Evolutionary conservation across 1,140 invertebrate genomes (phyloP).

Genomic region (Micrasema minimum): DNA sequence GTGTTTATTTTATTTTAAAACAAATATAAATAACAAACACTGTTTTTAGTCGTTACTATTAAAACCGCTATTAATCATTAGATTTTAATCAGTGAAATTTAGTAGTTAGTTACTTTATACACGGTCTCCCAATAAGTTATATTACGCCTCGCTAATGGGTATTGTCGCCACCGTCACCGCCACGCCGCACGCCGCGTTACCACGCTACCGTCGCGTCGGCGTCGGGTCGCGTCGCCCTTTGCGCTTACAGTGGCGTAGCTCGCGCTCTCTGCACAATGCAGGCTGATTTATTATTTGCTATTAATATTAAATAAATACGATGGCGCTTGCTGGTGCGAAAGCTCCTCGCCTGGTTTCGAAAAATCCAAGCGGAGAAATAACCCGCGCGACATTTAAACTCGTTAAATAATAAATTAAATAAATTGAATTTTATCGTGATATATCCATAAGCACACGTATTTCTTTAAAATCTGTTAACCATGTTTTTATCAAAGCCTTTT

Average conservation of each 20-base stretch:
- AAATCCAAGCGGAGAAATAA: not conserved
- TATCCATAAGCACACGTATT: not conserved
- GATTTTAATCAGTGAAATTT: too few species aligned
- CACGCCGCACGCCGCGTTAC: too few species aligned
- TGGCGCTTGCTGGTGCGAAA: not conserved
- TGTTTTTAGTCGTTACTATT: too few species aligned
- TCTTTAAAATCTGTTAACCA: not conserved
- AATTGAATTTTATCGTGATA: not conserved
- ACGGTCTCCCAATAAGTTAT: not conserved
- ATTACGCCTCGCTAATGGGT: constrained; percentile 1
- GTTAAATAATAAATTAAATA: not conserved
- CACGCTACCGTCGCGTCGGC: not conserved
- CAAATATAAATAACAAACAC: too few species aligned
- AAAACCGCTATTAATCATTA: too few species aligned
- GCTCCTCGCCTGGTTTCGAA: not conserved
- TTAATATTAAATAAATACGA: constrained; percentile 41
- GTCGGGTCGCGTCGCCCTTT: not conserved
- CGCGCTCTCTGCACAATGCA: constrained; percentile 29
- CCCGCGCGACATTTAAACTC: not conserved
- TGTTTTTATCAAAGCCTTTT: not conserved
- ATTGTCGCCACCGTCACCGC: not conserved
- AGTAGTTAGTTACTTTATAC: too few species aligned
- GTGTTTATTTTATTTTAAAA: too few species aligned
- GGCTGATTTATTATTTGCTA: constrained; percentile 37
- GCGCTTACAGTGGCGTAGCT: not conserved